Base-by-base conservation (phyloP, 1,140 invertebrate genomes). In the Stegodyphus dumicola region DNA sequence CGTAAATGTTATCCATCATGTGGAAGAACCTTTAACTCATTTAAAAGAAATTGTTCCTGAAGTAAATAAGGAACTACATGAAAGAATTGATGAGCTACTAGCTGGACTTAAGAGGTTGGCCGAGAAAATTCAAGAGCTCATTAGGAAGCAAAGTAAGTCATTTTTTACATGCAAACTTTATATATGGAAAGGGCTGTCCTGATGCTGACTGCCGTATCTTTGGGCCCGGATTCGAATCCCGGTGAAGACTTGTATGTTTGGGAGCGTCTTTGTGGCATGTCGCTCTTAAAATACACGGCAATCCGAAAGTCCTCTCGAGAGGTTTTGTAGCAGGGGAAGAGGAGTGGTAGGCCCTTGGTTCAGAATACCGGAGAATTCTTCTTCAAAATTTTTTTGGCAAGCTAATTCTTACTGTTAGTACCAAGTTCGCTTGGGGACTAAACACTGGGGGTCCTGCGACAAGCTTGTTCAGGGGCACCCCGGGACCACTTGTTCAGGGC, bases 31-130 rank as follows among this genome's bases (percentile, higher is more conserved):
- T 7, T 51, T 80, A 10, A 15, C 80, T 69, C 52, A 65, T 7
- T 18, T 86, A 6, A 81, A 75, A 65, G 85, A 79, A 33, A 6
- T 76, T 13, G 85, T 86, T n/a, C 85, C 85, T 2, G 75, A 86
- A 52, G 64, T 70, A 5, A 56, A 86, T 48, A 67, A 86, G 51
- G 76, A 86, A 69, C 18, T 80, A 7, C 77, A 80, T n/a, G 15
- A 86, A 52, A 70, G 76, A 60, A 64, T 53, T 51, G 77, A 86
- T 6, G 70, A 69, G 52, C 48, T 86, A 15, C 49, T 79, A 17
- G 77, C 10, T 64, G 85, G 70, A 49, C 13, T 86, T 51, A 80
- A 69, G 9, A 76, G 80, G 49, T 60, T 80, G 5, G 33, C 71
- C 7, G 53, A 80, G 6, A 56, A 80, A 67, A 51, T 86, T 33